Evolutionary conservation across 2,797 vertebrate genomes (phyloP), one percentile per base, ranked within the genome.

Genomic region (Micropoecilia bifurca): DNA sequence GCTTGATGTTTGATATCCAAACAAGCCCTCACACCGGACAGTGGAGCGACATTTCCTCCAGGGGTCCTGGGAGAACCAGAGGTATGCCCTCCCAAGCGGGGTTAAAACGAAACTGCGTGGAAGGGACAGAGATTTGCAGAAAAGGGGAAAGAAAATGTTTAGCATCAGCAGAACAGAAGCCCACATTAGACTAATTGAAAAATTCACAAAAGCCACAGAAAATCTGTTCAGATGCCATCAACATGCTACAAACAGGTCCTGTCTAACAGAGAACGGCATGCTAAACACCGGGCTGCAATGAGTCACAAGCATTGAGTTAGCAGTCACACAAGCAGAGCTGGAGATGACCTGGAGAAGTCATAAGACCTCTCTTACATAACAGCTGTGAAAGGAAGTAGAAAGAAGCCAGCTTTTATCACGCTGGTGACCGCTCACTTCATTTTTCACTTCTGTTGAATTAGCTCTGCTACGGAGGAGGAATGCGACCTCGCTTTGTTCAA

Each of bases 1-100:
- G 85, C 91, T 91, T 90, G 89, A 94, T 90, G 91, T 94, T 94
- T 95, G 82, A 95, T 95, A 94, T 93, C 92, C 86, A 95, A 95
- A 95, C 94, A 95, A 93, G 88, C 85, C 77, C 83, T 87, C 47
- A 68, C 90, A 80, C 85, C 81, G 84, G 75, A 80, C 85, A 76
- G 88, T 89, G 71, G 83, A 89, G 86, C 73, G 77, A 81, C 88
- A 90, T 89, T 88, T 91, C 86, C 91, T 87, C 87, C 86, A 78
- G 83, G 82, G 89, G 89, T 87, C 89, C 89, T 83, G 73, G 76
- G 91, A 90, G 90, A 92, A 90, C 80, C 80, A 20, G 72, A 71
- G 88, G 90, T 88, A 87, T 91, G 91, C 88, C 85, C 88, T 87
- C 74, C 88, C 78, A 83, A 88, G 83, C 84, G 45, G 83, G 84